Conservation (phyloP, 1,140 invertebrate genomes). For the Drosophila miranda region DNA sequence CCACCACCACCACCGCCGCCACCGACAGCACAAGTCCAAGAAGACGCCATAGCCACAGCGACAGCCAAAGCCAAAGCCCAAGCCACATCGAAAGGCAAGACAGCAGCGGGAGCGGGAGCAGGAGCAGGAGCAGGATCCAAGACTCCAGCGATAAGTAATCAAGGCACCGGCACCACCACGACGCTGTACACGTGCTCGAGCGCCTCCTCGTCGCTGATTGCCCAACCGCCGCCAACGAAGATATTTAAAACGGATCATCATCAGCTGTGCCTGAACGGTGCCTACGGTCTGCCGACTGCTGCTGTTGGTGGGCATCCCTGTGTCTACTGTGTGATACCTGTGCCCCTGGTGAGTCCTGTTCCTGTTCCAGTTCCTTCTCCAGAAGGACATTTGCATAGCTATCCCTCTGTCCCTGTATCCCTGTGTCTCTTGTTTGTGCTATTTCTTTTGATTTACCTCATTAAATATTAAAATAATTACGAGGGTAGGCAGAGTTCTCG, state of each 20-base stretch:
- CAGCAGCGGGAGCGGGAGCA: conserved; percentile 34
- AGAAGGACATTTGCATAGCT: conserved; percentile 44
- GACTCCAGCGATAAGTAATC: conserved; percentile 18
- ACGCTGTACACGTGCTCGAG: conserved; percentile 73
- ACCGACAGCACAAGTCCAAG: conserved; percentile 9
- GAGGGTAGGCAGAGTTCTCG: conserved; percentile 1
- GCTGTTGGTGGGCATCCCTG: conserved; percentile 80
- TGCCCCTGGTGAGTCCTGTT: conserved; percentile 73
- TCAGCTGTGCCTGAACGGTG: conserved; percentile 65
- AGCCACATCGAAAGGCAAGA: conserved; percentile 26
- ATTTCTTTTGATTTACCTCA: conserved; percentile 45
- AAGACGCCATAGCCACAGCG: conserved; percentile 3
- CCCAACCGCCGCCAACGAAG: conserved; percentile 79
- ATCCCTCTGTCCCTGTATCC: not conserved
- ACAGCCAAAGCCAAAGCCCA: no score
- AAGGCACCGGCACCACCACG: conserved; percentile 50
- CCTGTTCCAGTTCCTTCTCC: not conserved
- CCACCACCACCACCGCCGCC: conserved; percentile 33
- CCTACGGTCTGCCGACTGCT: conserved; percentile 77
- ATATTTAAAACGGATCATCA: conserved; percentile 82
- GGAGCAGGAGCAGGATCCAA: conserved; percentile 25
- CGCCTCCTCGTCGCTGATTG: conserved; percentile 74
- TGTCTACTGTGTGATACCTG: conserved; percentile 80
- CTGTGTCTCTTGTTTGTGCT: not conserved
- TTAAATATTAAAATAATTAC: conserved; percentile 75